phyloP scores from a whole-genome alignment of 2,113 vertebrate genomes.

The Lophochroa leadbeateri region DNA sequence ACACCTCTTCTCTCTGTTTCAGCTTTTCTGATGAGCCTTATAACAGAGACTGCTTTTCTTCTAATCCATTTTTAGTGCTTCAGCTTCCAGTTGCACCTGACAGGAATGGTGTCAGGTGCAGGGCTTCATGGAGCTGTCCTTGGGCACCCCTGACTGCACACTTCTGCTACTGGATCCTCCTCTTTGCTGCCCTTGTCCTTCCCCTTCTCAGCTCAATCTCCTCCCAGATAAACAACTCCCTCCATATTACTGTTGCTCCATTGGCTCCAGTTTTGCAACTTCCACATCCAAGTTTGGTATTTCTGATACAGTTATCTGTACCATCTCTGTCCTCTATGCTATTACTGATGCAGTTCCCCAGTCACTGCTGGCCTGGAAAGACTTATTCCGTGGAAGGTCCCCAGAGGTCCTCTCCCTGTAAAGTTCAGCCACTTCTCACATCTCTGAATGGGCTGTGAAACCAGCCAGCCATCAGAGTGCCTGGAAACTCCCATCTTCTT shows the following conservation, averaged over 20 bases:
- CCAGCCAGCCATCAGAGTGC: background rate
- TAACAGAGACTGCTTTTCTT: background rate
- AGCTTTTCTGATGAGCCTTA: background rate
- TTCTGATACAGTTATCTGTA: background rate
- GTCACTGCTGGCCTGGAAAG: background rate
- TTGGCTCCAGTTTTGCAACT: background rate
- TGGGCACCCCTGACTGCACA: background rate
- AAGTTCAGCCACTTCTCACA: background rate
- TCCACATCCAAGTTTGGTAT: background rate
- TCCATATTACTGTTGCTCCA: background rate
- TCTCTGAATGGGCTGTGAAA: background rate
- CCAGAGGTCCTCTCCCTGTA: background rate
- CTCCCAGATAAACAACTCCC: background rate
- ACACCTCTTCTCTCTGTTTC: background rate
- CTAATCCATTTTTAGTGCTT: background rate
- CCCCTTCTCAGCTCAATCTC: background rate
- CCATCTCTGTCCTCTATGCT: background rate
- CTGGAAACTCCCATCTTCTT: background rate
- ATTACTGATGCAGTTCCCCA: background rate
- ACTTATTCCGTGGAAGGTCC: fast-evolving
- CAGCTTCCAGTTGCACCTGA: background rate
- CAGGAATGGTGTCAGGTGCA: background rate
- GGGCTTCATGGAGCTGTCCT: background rate
- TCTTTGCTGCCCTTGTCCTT: background rate
- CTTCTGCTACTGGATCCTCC: background rate